Evolutionary conservation across 2,113 vertebrate species (phyloP), one percentile per base, ranked within the genome.

Genomic region (Aleadryas rufinucha): DNA sequence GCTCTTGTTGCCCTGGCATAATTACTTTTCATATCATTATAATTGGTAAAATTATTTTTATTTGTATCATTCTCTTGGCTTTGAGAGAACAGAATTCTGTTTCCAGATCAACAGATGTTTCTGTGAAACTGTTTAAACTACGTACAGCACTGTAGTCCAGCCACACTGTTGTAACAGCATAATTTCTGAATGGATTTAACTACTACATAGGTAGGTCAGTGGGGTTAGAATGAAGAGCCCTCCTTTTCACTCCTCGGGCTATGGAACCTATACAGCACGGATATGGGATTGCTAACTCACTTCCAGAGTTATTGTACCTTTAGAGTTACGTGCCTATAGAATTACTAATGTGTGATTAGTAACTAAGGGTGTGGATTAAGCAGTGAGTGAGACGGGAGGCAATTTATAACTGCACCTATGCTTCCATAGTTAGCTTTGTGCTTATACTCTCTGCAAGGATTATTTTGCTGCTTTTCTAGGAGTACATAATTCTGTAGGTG

Each of bases 1-100:
- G 30, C 31, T 59, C 20, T 41, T 66, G 30, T 33, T 92, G 49
- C n/a, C 18, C 11, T 56, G 35, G 11, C 16, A 19, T 45, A 72
- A 47, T 44, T 81, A 9, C 17, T 86, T 86, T 77, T 66, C 0
- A 0, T 47, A 5, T 47, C 1, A 0, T 33, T 47, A 5, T 35
- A 1, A 17, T 30, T 68, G 44, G 8, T 64, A 11, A 71, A 68
- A 28, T 60, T 82, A 19, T 63, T 88, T 59, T 86, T 61, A 13
- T 87, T 93, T 79, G 4, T 16, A 5, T 59, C 6, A 9, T 9
- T 2, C 16, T 57, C 23, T 61, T 45, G 50, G 50, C 30, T 81
- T 59, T 75, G 39, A 44, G 60, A 20, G 45, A 53, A 30, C 5
- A 47, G 16, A 77, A 21, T 42, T 93, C 14, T 78, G 13, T 57